Base-by-base conservation (phyloP, 2,888 invertebrate genomes). In the Drosophila austrosaltans region DNA sequence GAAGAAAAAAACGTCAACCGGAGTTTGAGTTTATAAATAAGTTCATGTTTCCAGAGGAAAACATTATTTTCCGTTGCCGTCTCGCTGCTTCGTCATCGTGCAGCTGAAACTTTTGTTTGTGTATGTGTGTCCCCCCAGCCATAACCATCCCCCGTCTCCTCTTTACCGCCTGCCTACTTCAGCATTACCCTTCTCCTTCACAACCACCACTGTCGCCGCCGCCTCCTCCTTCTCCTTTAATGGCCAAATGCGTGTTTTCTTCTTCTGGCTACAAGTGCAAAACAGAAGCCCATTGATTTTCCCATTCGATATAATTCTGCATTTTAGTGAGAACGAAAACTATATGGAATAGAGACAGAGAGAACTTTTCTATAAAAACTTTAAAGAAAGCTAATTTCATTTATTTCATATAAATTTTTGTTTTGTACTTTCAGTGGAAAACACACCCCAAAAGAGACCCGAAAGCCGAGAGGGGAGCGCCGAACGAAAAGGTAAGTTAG, bases 381-480 rank as follows among this genome's bases (percentile, higher is more conserved):
- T 67, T 56, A 57, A 63, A 54, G 22, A 68, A 62, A 57, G 30
- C 22, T 40, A 69, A 69, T 69, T 62, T 70, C 30, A 64, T 36
- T 63, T 28, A 48, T 25, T 42, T 36, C 36, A 36, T 36, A 36
- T 36, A 16, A 42, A 3, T 25, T 22, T 22, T 16, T 28, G 72
- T 75, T 71, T 69, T 77, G 72, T 83, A 75, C 77, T 91, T 91
- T 58, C 85, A 91, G 85, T 85, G 91, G 92, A 92, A 90, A 89
- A 89, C 76, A 83, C 89, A 89, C 87, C 88, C 86, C 59, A 59
- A 59, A 87, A 90, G 82, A 89, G 85, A 87, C 79, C 86, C 77
- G 92, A 91, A 79, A 92, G 92, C 82, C 92, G 92, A 72, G 92
- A 92, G 84, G 91, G 91, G 71, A 92, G 92, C 75, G 90, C 89